Percentiles rank a stretch among this genome's conserved stretches.
Conservation (phyloP, 2,113 vertebrate species). For the Phylloscopus trochilus region DNA sequence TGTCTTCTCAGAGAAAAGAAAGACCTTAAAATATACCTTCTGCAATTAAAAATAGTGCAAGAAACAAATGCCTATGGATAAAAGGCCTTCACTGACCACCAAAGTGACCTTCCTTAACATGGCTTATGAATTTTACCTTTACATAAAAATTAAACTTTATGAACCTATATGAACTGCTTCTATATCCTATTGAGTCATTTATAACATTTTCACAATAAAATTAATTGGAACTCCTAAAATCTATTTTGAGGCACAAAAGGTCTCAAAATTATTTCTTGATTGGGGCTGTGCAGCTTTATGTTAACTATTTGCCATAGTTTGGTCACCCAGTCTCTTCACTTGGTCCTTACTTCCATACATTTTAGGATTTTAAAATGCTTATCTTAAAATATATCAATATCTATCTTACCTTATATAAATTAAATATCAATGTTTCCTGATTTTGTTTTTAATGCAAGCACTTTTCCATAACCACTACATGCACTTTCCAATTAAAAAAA, state of each 20-base stretch:
- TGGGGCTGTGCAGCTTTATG: neutral
- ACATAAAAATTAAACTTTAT: neutral
- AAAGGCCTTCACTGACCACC: neutral
- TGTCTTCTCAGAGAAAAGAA: neutral
- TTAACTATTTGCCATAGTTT: neutral
- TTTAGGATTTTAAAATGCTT: neutral
- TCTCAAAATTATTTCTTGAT: neutral
- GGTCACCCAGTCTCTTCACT: neutral
- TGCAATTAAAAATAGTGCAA: neutral
- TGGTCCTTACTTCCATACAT: neutral
- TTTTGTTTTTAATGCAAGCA: neutral
- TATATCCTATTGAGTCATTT: neutral
- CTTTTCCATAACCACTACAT: neutral
- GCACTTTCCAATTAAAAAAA: neutral
- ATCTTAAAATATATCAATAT: neutral
- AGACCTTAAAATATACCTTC: neutral
- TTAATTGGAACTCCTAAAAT: neutral
- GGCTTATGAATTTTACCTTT: neutral
- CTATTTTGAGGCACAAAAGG: neutral
- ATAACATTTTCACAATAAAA: neutral
- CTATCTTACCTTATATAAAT: neutral
- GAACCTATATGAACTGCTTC: neutral
- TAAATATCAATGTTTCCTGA: neutral
- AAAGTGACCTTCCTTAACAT: neutral
- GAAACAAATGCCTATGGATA: neutral